These are phyloP conservation scores for Lepilemur septentrionalis DNA, from an alignment of 2,797 vertebrate genomes.

Conservation along the genomic window DNA sequence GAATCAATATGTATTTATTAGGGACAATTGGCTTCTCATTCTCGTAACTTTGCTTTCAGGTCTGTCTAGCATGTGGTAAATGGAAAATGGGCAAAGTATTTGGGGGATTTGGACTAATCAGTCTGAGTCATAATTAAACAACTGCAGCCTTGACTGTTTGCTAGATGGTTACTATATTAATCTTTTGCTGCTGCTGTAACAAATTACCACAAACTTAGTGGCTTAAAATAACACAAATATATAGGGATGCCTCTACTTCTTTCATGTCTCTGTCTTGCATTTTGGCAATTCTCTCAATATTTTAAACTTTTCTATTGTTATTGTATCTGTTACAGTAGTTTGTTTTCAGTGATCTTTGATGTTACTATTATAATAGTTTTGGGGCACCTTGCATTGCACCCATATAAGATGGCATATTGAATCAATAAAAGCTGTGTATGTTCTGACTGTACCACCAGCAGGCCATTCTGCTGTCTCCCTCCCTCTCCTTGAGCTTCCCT, in stretches of 20 bases:
- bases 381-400: not conserved
- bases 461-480: not conserved
- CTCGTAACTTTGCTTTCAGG: not conserved
- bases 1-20: not conserved
- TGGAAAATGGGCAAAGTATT: not conserved
- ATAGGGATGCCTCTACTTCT: not conserved
- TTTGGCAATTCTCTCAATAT: not conserved
- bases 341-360: not conserved
- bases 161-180: not conserved
- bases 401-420: not conserved
- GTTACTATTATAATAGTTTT: not conserved
- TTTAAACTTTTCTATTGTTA: not conserved
- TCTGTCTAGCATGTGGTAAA: not conserved
- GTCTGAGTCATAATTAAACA: not conserved
- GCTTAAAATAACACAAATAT: not conserved
- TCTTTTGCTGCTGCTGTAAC: not conserved
- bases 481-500: not conserved
- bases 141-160: not conserved
- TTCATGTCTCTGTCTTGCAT: not conserved
- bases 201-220: not conserved
- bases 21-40: not conserved
- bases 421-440: not conserved
- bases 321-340: not conserved
- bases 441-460: not conserved
- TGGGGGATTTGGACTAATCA: not conserved